phyloP scores from a whole-genome alignment of 2,113 vertebrate genomes.

The Phylloscopus trochiloides region DNA sequence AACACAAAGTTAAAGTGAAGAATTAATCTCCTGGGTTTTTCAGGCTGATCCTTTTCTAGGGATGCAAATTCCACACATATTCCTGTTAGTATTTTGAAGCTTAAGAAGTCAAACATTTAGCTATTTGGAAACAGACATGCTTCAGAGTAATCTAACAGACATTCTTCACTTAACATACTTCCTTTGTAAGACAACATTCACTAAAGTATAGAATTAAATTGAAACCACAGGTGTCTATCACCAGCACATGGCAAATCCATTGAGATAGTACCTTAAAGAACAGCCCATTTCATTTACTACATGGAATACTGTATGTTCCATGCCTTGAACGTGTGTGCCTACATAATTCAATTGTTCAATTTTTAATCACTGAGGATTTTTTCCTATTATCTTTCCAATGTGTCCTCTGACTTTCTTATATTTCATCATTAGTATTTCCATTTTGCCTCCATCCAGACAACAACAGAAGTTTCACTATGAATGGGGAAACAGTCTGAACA shows the following conservation, averaged over 20 bases:
- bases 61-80: background rate
- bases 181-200: background rate
- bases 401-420: background rate
- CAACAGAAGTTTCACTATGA: background rate
- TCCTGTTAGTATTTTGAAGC: background rate
- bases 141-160: background rate
- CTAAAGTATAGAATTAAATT: background rate
- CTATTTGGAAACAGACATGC: background rate
- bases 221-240: background rate
- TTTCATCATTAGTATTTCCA: background rate
- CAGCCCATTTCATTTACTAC: background rate
- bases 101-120: background rate
- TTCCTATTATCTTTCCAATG: background rate
- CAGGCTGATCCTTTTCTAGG: background rate
- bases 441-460: background rate
- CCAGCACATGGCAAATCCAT: background rate
- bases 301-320: background rate
- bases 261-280: background rate
- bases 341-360: background rate
- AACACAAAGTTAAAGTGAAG: background rate
- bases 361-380: background rate
- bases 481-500: background rate
- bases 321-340: accelerated
- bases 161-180: background rate
- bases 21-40: background rate